These are phyloP conservation scores for Clamator glandarius DNA, from an alignment of 2,797 vertebrate genomes.

Conservation along the genomic window DNA sequence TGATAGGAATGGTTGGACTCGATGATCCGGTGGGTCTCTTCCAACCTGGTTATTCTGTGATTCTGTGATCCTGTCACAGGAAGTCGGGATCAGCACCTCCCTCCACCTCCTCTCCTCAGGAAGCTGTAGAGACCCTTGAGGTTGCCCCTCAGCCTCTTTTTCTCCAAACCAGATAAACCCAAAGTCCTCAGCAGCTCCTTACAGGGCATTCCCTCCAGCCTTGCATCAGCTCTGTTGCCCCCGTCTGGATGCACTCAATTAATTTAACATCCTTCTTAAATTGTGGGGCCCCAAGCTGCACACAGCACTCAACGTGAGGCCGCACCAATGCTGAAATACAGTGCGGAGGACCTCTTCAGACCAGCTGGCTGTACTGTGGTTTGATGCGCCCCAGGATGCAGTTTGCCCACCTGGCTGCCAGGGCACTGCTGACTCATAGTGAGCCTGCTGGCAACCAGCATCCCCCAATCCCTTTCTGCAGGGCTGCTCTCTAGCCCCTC, in stretches of 20 bases:
- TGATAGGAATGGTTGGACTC: too few species aligned
- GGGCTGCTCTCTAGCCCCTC: neutral
- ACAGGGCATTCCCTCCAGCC: neutral
- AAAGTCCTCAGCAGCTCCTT: neutral
- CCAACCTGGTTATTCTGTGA: too few species aligned
- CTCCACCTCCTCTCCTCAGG: neutral
- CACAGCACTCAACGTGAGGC: neutral
- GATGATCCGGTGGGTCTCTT: too few species aligned
- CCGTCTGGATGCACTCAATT: neutral
- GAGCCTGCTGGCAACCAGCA: neutral
- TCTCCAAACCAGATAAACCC: neutral
- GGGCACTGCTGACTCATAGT: neutral
- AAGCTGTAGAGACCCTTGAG: neutral
- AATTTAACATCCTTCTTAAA: neutral
- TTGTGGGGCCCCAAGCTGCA: neutral
- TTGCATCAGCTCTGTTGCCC: neutral
- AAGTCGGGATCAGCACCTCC: neutral
- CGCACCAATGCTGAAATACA: fast-evolving
- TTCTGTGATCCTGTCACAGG: fast-evolving
- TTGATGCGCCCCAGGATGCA: neutral
- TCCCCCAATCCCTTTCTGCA: neutral
- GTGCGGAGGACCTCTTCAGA: neutral
- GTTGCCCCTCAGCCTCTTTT: neutral
- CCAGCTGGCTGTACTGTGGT: neutral
- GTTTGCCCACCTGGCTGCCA: neutral